Percentiles rank a stretch among this genome's conserved stretches.
Conservation (phyloP, 2,797 vertebrate genomes). For the Amblyraja radiata region DNA sequence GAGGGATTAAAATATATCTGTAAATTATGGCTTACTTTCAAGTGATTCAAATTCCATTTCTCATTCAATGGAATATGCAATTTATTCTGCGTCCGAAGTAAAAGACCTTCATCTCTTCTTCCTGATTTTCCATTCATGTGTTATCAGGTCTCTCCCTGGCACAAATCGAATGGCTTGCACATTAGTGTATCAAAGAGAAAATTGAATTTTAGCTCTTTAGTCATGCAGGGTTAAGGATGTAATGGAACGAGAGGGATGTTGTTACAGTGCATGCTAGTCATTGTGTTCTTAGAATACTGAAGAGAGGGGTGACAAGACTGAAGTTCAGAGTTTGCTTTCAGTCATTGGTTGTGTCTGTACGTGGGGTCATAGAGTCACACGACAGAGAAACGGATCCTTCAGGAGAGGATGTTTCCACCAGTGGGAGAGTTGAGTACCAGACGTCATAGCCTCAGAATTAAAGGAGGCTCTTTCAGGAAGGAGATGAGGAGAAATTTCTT, state of each 20-base stretch:
- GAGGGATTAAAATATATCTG: conserved; percentile 7
- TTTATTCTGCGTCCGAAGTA: not conserved
- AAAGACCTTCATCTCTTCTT: not conserved
- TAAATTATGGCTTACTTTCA: not conserved
- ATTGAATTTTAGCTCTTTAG: not conserved
- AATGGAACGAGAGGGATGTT: not conserved
- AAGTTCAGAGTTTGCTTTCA: not conserved
- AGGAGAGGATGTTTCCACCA: too few species aligned
- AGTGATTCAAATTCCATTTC: not conserved
- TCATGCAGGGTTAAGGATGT: too few species aligned
- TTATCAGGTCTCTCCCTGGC: not conserved
- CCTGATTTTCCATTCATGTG: not conserved
- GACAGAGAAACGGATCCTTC: too few species aligned
- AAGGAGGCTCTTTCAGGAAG: too few species aligned
- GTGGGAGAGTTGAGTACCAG: too few species aligned
- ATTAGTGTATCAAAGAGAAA: not conserved
- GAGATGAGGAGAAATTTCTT: too few species aligned
- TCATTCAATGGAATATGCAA: not conserved
- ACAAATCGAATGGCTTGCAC: not conserved
- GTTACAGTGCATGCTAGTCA: not conserved
- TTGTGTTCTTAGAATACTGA: not conserved
- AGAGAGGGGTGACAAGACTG: not conserved
- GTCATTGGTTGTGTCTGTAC: not conserved
- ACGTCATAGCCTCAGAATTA: too few species aligned
- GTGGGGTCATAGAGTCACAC: not conserved